phyloP scores from a whole-genome alignment of 2,888 invertebrate genomes.

The Parnassius glacialis region DNA sequence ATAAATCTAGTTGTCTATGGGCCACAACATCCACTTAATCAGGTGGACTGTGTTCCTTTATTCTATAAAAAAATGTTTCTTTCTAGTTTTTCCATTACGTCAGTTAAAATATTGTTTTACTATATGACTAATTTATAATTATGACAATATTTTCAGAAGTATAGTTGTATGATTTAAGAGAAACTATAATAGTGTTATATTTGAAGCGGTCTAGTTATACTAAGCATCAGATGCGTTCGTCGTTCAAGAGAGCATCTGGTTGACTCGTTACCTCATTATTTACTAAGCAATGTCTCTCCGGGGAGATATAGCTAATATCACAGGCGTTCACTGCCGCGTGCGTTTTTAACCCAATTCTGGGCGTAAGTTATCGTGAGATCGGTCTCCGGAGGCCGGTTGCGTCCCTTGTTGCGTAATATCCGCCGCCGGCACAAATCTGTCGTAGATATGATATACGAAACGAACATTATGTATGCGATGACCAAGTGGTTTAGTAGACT shows the following conservation, averaged over 20 bases:
- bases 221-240: constrained; percentile 2
- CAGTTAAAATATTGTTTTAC: too few relatives aligned
- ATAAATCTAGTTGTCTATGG: too few relatives aligned
- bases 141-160: too few relatives aligned
- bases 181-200: constrained; percentile 1
- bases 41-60: too few relatives aligned
- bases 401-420: constrained; percentile 16
- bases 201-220: not conserved
- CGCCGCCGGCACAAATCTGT: constrained; percentile 1
- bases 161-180: not conserved
- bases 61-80: too few relatives aligned
- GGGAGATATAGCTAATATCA: constrained; percentile 36
- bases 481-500: too few relatives aligned
- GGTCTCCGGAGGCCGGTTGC: constrained; percentile 13
- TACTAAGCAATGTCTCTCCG: constrained; percentile 32
- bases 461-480: too few relatives aligned
- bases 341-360: constrained; percentile 22
- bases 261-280: constrained; percentile 40
- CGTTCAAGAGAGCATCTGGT: constrained; percentile 40
- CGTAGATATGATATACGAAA: too few relatives aligned
- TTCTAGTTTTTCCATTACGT: too few relatives aligned
- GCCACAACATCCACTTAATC: too few relatives aligned
- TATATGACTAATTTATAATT: too few relatives aligned
- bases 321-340: constrained; percentile 31
- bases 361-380: constrained; percentile 21